Percentiles rank a stretch among this genome's conserved stretches.
Conservation (phyloP, 2,888 invertebrate species). For the Clitarchus hookeri region DNA sequence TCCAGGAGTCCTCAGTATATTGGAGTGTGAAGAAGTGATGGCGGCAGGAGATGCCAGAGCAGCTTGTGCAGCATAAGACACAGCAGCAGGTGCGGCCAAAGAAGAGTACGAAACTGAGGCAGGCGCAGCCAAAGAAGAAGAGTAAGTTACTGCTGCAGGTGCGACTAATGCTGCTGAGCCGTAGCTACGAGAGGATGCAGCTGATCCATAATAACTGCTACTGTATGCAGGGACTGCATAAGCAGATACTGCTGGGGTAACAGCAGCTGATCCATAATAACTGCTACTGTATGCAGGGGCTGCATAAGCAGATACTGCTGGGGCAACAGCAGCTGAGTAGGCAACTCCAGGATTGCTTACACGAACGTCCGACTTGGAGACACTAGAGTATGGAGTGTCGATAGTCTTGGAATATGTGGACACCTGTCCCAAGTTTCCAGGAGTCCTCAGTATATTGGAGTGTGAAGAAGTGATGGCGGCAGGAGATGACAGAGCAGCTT, state of each 20-base stretch:
- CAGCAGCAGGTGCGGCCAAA: slow-evolving; percentile 38
- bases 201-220: neutral
- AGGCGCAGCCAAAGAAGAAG: slow-evolving; percentile 42
- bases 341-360: slow-evolving; percentile 51
- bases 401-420: slow-evolving; percentile 73
- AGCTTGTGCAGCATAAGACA: slow-evolving; percentile 41
- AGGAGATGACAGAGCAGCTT: too few relatives aligned
- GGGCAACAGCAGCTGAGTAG: slow-evolving; percentile 46
- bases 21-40: slow-evolving; percentile 39
- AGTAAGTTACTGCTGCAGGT: too few relatives aligned
- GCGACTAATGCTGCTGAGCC: too few relatives aligned
- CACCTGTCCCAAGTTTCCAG: slow-evolving; percentile 68
- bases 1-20: neutral
- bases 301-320: slow-evolving; percentile 39
- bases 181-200: too few relatives aligned
- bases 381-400: slow-evolving; percentile 73
- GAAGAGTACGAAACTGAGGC: slow-evolving; percentile 40
- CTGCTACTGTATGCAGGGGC: slow-evolving; percentile 38
- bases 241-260: slow-evolving; percentile 46
- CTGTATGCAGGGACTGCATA: slow-evolving; percentile 41
- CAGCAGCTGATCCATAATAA: slow-evolving; percentile 32
- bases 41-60: slow-evolving; percentile 40
- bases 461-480: slow-evolving; percentile 46
- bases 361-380: slow-evolving; percentile 70
- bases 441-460: slow-evolving; percentile 57